phyloP scores from a whole-genome alignment of 1,140 invertebrate species.

The Zaprionus ornatus region DNA sequence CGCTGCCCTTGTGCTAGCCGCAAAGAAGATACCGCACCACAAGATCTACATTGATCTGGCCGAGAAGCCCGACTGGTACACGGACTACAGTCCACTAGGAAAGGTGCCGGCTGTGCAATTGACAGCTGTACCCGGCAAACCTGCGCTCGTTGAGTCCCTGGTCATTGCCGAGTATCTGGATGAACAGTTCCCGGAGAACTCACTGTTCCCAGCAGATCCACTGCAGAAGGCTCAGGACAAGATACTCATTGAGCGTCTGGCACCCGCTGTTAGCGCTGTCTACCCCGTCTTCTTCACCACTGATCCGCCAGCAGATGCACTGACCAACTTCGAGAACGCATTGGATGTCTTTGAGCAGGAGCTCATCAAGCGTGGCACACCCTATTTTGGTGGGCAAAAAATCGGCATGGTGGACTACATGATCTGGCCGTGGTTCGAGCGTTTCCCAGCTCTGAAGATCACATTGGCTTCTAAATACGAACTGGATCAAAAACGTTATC shows the following conservation, averaged over 20 bases:
- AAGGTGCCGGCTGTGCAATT: conserved; percentile 93
- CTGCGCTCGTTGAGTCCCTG: conserved; percentile 91
- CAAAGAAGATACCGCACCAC: conserved; percentile 94
- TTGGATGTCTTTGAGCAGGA: conserved; percentile 89
- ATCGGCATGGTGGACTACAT: conserved; percentile 95
- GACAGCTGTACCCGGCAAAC: conserved; percentile 85
- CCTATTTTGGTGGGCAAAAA: conserved; percentile 88
- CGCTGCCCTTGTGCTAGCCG: conserved; percentile 91
- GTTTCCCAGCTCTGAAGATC: conserved; percentile 81
- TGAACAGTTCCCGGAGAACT: conserved; percentile 88
- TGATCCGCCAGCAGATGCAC: conserved; percentile 57
- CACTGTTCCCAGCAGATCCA: conserved; percentile 89
- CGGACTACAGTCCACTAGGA: conserved; percentile 87
- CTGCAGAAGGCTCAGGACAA: conserved; percentile 91
- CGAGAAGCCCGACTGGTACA: conserved; percentile 94
- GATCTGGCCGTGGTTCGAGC: conserved; percentile 96
- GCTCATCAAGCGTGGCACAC: conserved; percentile 84
- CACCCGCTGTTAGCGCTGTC: conserved; percentile 56
- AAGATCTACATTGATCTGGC: conserved; percentile 92
- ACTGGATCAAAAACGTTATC: conserved; percentile 74
- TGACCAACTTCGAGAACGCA: conserved; percentile 83
- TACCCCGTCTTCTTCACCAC: conserved; percentile 69
- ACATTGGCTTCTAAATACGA: conserved; percentile 56
- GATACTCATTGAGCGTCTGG: conserved; percentile 89
- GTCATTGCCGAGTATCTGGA: conserved; percentile 94